These are phyloP conservation scores for Hypomesus transpacificus DNA, from an alignment of 2,113 vertebrate genomes.

Conservation along the genomic window DNA sequence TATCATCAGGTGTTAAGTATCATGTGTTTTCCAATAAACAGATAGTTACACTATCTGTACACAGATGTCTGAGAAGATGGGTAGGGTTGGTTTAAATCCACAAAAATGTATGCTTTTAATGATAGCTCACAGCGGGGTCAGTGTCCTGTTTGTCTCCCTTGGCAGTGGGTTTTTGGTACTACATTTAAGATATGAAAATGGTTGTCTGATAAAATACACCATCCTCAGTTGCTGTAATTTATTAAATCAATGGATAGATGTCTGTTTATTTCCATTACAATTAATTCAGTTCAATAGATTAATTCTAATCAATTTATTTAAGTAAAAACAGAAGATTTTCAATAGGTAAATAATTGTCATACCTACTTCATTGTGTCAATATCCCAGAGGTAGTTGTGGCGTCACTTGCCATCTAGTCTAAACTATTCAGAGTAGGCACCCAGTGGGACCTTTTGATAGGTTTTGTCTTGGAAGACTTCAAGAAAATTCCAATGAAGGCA, in stretches of 20 bases:
- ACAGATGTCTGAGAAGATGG: neutral
- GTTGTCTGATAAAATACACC: neutral
- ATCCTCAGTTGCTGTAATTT: neutral
- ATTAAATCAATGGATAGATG: neutral
- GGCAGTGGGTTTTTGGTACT: neutral
- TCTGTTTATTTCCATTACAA: too few species aligned
- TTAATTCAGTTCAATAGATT: too few species aligned
- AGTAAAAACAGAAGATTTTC: too few species aligned
- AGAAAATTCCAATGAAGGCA: constrained; percentile 27
- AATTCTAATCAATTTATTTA: too few species aligned
- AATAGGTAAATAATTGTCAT: too few species aligned
- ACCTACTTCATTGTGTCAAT: neutral
- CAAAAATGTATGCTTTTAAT: neutral
- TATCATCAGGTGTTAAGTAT: neutral
- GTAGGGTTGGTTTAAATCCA: neutral
- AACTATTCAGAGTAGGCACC: neutral
- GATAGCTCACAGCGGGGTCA: neutral
- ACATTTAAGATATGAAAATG: neutral
- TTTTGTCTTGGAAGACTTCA: constrained; percentile 3
- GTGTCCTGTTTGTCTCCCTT: neutral
- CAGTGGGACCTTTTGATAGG: constrained; percentile 2
- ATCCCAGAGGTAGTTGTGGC: neutral
- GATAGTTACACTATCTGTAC: constrained; percentile 1
- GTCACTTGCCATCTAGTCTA: neutral
- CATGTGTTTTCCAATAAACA: constrained; percentile 6